Percentiles rank a stretch among this genome's conserved stretches.
Evolutionary conservation across 1,140 invertebrate species (phyloP).

Genomic region (Drosophila cardini): DNA sequence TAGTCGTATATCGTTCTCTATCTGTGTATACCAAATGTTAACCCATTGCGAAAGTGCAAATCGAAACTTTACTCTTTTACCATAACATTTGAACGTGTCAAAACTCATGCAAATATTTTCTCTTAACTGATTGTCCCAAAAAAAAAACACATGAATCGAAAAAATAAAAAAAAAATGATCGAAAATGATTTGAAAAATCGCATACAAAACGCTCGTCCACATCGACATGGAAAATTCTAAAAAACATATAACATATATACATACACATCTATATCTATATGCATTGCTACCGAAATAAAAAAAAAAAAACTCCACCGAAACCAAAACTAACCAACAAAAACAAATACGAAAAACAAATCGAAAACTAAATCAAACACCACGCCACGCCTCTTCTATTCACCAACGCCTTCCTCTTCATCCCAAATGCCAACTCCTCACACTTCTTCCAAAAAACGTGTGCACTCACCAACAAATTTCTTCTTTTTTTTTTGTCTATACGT

Average conservation of each 20-base stretch:
- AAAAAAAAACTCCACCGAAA: conserved; percentile 49
- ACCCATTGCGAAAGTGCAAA: conserved; percentile 38
- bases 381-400: conserved; percentile 45
- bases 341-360: conserved; percentile 43
- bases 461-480: conserved; percentile 50
- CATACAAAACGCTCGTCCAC: conserved; percentile 62
- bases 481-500: conserved; percentile 21
- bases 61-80: conserved; percentile 53
- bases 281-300: conserved; percentile 55
- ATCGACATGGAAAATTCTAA: conserved; percentile 60
- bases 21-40: conserved; percentile 35
- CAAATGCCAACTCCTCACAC: not conserved
- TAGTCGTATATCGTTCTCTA: conserved; percentile 33
- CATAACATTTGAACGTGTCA: conserved; percentile 68
- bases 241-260: conserved; percentile 43
- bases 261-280: conserved; percentile 39
- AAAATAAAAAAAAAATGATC: conserved; percentile 22
- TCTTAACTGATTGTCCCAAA: conserved; percentile 70
- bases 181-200: conserved; percentile 57
- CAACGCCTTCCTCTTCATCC: conserved; percentile 18
- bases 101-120: conserved; percentile 72
- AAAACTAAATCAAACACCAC: conserved; percentile 38
- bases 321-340: conserved; percentile 45
- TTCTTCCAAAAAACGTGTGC: conserved; percentile 39
- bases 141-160: conserved; percentile 31